Evolutionary conservation across 2,888 invertebrate genomes (phyloP), one percentile per base, ranked within the genome.

Genomic region (Ceriagrion tenellum): DNA sequence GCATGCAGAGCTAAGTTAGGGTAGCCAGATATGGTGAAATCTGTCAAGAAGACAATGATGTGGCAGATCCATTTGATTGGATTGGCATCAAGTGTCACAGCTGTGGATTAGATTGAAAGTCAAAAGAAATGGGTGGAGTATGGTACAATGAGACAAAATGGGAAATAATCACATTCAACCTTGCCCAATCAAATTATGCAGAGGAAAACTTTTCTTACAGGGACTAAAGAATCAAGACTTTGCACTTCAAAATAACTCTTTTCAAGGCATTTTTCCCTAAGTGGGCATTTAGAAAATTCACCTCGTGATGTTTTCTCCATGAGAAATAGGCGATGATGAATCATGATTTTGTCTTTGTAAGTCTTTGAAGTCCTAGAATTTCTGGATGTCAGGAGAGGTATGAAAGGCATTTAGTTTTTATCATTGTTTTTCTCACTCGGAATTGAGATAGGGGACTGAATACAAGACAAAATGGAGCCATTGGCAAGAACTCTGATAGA

Each of bases 1-100:
- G 23, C 69, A 69, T 0, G 69, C 69, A 26, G 69, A 69, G n/a
- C 69, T 69, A 69, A 69, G 69, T 69, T 26, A 69, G 69, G 69
- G 69, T 69, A 69, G 26, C 69, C 69, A 69, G 69, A 69, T 69
- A 69, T 69, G 69, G 69, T 69, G 69, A 69, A 69, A 69, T 26
- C 69, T 69, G 69, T 26, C 69, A 69, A 69, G 69, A 26, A 26
- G 69, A 69, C 69, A 69, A 69, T 69, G 69, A 69, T 69, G 69
- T 8, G 26, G 69, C n/a, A 69, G 10, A 69, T 69, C 69, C 69
- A 69, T 69, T 69, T 20, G 69, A 69, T 26, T n/a, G 26, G 69
- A 69, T n/a, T 26, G 69, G 69, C 69, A 69, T 69, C 69, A 26
- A 69, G 8, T 69, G 23, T 69, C 69, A 47, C 47, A 69, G 69